phyloP scores from a whole-genome alignment of 2,888 invertebrate species.

The Ectemnius lituratus region DNA sequence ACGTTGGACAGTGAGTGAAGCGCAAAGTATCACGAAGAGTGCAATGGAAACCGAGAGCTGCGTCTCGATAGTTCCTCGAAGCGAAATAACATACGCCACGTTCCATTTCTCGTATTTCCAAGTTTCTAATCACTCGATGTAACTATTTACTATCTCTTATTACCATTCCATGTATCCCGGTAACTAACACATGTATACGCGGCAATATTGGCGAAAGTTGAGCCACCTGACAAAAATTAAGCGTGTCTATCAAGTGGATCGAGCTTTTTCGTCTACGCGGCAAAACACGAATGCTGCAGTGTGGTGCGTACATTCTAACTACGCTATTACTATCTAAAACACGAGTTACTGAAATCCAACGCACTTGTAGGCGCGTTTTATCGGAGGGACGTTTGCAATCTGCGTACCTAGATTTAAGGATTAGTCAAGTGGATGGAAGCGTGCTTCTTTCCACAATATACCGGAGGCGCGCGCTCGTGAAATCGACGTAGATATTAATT shows the following conservation, averaged over 20 bases:
- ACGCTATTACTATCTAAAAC: too few species aligned
- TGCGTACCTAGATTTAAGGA: slow-evolving; percentile 45
- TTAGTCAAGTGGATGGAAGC: slow-evolving; percentile 31
- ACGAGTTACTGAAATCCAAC: too few species aligned
- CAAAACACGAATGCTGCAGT: too few species aligned
- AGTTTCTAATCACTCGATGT: neutral
- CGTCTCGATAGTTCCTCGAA: slow-evolving; percentile 11
- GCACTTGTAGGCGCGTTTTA: neutral
- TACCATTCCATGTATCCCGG: slow-evolving; percentile 14
- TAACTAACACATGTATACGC: too few species aligned
- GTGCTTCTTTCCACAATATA: slow-evolving; percentile 15
- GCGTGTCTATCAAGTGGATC: slow-evolving; percentile 6
- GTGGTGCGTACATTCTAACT: too few species aligned
- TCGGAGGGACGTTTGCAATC: slow-evolving; percentile 54
- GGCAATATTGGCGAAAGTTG: too few species aligned
- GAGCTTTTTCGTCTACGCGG: neutral
- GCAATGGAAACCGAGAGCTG: slow-evolving; percentile 24
- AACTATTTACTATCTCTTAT: neutral
- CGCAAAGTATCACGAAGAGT: neutral
- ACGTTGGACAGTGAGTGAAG: neutral
- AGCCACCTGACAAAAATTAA: neutral
- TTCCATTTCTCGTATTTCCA: too few species aligned
- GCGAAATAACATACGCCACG: too few species aligned
- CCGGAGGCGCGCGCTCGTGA: slow-evolving; percentile 2
- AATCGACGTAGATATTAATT: slow-evolving; percentile 57